Conservation (phyloP, 2,797 vertebrate genomes). For the Crax fasciolata region DNA sequence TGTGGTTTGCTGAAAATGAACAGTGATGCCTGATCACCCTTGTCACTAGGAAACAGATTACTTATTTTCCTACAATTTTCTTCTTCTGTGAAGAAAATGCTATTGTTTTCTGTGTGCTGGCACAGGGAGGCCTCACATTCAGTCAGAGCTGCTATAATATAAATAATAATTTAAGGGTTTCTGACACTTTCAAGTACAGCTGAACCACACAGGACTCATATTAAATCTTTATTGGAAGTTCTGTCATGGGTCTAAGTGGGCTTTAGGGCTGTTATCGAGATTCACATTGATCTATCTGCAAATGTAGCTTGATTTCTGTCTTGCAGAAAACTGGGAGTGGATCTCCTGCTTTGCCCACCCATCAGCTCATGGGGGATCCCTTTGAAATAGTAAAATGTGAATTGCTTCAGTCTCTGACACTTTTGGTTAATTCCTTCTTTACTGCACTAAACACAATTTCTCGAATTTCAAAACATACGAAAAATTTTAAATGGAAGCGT, state of each 20-base stretch:
- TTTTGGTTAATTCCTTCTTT: background rate
- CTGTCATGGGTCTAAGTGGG: background rate
- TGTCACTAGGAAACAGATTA: background rate
- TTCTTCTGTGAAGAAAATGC: background rate
- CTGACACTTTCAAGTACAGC: background rate
- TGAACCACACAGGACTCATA: background rate
- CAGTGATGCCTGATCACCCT: background rate
- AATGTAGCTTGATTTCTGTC: background rate
- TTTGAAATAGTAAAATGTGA: background rate
- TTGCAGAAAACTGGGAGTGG: background rate
- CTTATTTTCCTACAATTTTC: background rate
- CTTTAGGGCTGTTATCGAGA: background rate
- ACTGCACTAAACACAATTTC: background rate
- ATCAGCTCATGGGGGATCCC: background rate
- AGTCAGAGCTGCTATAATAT: background rate
- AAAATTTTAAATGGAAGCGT: background rate
- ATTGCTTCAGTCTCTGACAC: background rate
- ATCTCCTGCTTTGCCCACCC: background rate
- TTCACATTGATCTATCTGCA: background rate
- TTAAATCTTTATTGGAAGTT: background rate
- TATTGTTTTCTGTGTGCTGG: background rate
- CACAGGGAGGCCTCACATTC: background rate
- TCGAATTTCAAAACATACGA: background rate
- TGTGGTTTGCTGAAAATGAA: background rate
- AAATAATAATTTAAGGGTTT: background rate